Percentiles rank a stretch among this genome's conserved stretches.
Evolutionary conservation across 2,113 vertebrate species (phyloP).

Genomic region (Poeciliopsis occidentalis): DNA sequence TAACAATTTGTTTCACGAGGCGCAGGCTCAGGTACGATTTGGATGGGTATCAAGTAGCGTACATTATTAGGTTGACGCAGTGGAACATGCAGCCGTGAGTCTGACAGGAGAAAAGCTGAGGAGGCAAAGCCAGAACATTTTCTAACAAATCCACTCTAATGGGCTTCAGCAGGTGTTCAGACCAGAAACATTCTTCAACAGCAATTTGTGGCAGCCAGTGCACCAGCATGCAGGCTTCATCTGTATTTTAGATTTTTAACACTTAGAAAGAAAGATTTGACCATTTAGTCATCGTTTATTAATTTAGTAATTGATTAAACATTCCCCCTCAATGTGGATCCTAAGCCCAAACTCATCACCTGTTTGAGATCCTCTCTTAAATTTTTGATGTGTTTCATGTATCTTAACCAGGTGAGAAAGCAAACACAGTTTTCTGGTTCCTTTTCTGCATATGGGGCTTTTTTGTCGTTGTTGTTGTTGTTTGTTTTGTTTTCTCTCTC

Average conservation of each 20-base stretch:
- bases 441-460: not conserved
- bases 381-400: not conserved
- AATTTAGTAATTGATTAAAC: not conserved
- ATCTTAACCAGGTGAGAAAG: not conserved
- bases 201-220: too few relatives aligned
- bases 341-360: not conserved
- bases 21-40: not conserved
- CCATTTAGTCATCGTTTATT: not conserved
- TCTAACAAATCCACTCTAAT: not conserved
- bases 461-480: not conserved
- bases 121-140: not conserved
- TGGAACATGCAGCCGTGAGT: not conserved
- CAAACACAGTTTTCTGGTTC: not conserved
- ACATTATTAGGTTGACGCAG: not conserved
- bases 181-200: not conserved
- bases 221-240: not conserved
- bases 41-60: not conserved
- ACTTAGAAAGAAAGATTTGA: not conserved
- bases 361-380: constrained; percentile 1
- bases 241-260: not conserved
- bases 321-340: not conserved
- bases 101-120: not conserved
- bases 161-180: not conserved
- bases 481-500: not conserved
- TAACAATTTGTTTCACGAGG: not conserved